Base-by-base conservation (phyloP, 2,888 invertebrate genomes). In the Pristionchus fissidentatus region DNA sequence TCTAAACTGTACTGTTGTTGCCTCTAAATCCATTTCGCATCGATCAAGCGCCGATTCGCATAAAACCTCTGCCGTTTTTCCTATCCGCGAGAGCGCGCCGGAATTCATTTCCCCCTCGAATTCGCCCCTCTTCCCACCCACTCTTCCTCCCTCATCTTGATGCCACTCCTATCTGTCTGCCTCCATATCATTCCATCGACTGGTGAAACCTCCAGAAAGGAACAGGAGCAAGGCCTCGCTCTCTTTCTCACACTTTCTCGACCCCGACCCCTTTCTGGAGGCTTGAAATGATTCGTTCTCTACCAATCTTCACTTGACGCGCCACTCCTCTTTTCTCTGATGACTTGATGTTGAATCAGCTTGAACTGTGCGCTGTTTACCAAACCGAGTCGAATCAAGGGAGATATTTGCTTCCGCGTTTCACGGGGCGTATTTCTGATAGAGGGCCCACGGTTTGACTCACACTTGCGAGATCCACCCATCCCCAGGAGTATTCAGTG, bases 281-380 rank as follows among this genome's bases (percentile, higher is more conserved):
- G 57, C 57, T 26, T 26, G 57, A 29, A 62, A 26, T 8, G 7
- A 57, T 26, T 7, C n/a, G 32, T 32, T 29, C 32, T 32, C 62
- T 62, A 62, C 35, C 62, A 38, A 13, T 73, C 46, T 3, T 10
- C 46, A 0, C 52, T 43, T 77, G 77, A 52, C 29, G 29, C n/a
- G 57, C 62, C 29, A 26, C 29, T 62, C 62, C 73, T 26, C 41
- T 26, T 3, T 10, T 77, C 5, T 38, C 46, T 77, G 77, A 52
- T 49, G n/a, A n/a, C n/a, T n/a, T n/a, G n/a, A n/a, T 77, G 77
- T 66, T 66, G 66, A 66, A 66, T 66, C 66, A 66, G 66, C 66
- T 66, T 66, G 66, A 41, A 66, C 55, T 7, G 13, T 7, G 13
- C 35, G 66, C 35, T 66, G 32, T n/a, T 19, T 66, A n/a, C n/a